These are phyloP conservation scores for Psittacula cyanocephala DNA, from an alignment of 2,113 vertebrate genomes.

Conservation along the genomic window DNA sequence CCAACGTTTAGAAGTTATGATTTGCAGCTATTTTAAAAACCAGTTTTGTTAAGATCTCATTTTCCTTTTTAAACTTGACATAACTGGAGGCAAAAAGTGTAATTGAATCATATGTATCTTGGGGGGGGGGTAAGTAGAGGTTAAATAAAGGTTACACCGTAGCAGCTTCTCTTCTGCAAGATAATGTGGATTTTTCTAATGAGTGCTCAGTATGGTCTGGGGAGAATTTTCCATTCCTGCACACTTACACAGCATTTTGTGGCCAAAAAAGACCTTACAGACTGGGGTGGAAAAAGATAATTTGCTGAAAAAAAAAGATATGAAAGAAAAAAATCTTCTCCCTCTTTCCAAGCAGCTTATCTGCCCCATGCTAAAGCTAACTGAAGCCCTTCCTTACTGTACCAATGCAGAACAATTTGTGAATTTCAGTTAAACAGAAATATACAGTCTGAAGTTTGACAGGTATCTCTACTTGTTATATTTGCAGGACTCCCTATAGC, in stretches of 20 bases:
- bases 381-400: not conserved
- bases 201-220: not conserved
- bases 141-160: conserved; percentile 20
- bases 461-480: not conserved
- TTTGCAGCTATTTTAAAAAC: conserved; percentile 28
- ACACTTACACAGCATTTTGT: not conserved
- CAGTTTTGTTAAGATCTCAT: conserved; percentile 31
- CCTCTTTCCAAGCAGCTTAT: not conserved
- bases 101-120: conserved; percentile 10
- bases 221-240: not conserved
- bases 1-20: conserved; percentile 25
- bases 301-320: not conserved
- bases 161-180: not conserved
- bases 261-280: not conserved
- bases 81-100: conserved; percentile 33
- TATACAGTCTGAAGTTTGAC: not conserved
- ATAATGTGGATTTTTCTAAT: not conserved
- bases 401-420: not conserved
- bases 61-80: conserved; percentile 36
- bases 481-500: not conserved
- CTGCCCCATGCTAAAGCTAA: not conserved
- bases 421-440: not conserved
- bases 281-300: not conserved
- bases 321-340: not conserved
- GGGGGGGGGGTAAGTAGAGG: not conserved